Evolutionary conservation across 2,888 invertebrate genomes (phyloP).

Genomic region (Nomada fabriciana): DNA sequence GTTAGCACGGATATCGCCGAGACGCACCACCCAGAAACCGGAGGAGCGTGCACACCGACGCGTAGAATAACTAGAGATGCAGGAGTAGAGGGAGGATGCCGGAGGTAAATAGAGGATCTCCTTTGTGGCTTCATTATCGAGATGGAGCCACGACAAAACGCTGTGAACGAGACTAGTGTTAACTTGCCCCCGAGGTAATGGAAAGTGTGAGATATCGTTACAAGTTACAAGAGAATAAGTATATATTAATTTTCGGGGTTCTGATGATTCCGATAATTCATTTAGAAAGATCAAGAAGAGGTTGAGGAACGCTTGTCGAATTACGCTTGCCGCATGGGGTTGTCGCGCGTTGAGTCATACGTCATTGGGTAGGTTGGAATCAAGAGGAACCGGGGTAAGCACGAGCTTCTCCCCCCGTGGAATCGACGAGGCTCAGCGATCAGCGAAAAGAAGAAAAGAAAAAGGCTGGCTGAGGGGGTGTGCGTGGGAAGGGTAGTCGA

Average conservation of each 20-base stretch:
- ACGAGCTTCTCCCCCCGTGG: slow-evolving; percentile 46
- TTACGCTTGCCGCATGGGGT: slow-evolving; percentile 76
- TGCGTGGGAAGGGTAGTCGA: slow-evolving; percentile 49
- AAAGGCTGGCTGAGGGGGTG: slow-evolving; percentile 65
- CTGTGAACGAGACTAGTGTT: slow-evolving; percentile 38
- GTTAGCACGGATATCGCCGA: slow-evolving; percentile 77
- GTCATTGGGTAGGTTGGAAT: slow-evolving; percentile 81
- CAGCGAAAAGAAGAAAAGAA: slow-evolving; percentile 71
- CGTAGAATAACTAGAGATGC: slow-evolving; percentile 57
- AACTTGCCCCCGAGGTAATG: neutral
- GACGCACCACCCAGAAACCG: slow-evolving; percentile 79
- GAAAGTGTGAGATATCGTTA: too few species aligned
- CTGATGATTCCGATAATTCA: too few species aligned
- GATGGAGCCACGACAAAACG: slow-evolving; percentile 62
- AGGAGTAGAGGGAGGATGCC: slow-evolving; percentile 22
- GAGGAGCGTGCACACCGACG: slow-evolving; percentile 67
- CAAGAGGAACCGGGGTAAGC: slow-evolving; percentile 74
- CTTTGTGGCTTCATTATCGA: slow-evolving; percentile 77
- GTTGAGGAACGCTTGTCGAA: slow-evolving; percentile 12
- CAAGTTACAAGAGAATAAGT: too few species aligned
- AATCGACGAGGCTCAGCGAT: slow-evolving; percentile 67
- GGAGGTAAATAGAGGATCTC: slow-evolving; percentile 62
- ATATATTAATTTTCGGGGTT: too few species aligned
- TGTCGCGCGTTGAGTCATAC: slow-evolving; percentile 81
- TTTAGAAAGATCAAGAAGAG: slow-evolving; percentile 11